These are phyloP conservation scores for Otolemur garnettii DNA, from an alignment of 2,113 vertebrate species.

Conservation along the genomic window DNA sequence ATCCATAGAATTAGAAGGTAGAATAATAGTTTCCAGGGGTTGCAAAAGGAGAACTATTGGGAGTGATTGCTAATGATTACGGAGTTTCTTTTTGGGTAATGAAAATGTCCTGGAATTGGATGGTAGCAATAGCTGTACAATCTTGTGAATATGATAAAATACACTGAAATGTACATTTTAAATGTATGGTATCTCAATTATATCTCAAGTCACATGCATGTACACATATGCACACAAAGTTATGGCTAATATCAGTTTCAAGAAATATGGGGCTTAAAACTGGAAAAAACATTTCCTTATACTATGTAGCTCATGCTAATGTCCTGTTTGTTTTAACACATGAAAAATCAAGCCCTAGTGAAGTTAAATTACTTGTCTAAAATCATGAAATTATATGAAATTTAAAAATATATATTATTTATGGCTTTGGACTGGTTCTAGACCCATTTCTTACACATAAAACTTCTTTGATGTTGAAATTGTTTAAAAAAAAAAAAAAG, in stretches of 20 bases:
- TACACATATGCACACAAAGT: not conserved
- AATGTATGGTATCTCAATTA: not conserved
- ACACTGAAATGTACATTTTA: not conserved
- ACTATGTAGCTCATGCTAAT: not conserved
- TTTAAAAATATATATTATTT: not conserved
- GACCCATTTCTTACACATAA: not conserved
- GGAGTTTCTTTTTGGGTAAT: not conserved
- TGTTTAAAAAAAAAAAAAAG: not conserved
- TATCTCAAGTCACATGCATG: not conserved
- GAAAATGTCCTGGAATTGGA: not conserved
- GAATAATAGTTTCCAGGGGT: not conserved
- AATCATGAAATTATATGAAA: not conserved
- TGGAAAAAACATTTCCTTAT: not conserved
- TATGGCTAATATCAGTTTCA: constrained; percentile 28
- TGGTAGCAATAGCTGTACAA: not conserved
- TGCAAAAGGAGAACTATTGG: not conserved
- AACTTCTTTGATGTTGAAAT: not conserved
- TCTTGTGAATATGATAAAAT: not conserved
- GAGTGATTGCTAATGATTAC: not conserved
- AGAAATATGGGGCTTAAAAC: not conserved
- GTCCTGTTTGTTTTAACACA: not conserved
- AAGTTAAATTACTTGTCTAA: not conserved
- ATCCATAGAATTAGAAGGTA: not conserved
- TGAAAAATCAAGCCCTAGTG: not conserved
- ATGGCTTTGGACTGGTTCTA: not conserved